Conservation (phyloP, 2,888 invertebrate species). For the Acleris laterana region DNA sequence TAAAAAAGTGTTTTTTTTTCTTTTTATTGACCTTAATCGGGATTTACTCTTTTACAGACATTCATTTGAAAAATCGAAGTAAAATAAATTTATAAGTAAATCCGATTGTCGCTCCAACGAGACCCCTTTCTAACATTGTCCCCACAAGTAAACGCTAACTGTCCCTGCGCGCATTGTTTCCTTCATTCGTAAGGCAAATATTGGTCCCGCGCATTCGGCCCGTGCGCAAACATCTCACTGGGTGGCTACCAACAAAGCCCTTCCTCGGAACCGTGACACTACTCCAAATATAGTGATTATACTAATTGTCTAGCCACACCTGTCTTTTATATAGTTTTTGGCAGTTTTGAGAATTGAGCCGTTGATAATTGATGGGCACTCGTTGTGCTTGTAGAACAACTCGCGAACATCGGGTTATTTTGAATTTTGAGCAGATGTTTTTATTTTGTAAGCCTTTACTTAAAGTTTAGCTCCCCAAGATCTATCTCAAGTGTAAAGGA, state of each 20-base stretch:
- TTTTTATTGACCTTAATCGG: background rate
- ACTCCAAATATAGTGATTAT: conserved; percentile 81
- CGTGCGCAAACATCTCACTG: conserved; percentile 81
- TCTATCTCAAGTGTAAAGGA: too few species aligned
- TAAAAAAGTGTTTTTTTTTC: too few species aligned
- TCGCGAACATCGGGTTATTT: conserved; percentile 53
- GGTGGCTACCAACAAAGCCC: conserved; percentile 76
- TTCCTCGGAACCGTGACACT: conserved; percentile 80
- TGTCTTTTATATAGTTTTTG: conserved; percentile 77
- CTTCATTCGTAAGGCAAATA: conserved; percentile 81
- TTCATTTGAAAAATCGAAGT: background rate
- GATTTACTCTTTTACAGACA: too few species aligned
- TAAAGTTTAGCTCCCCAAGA: too few species aligned
- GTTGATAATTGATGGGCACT: conserved; percentile 69
- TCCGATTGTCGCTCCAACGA: conserved; percentile 29
- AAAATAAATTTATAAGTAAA: background rate
- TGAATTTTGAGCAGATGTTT: conserved; percentile 36
- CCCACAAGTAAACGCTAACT: conserved; percentile 72
- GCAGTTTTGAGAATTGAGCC: conserved; percentile 49
- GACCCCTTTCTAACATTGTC: conserved; percentile 60
- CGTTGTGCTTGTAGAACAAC: conserved; percentile 60
- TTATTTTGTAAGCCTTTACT: background rate
- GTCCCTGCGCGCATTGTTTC: conserved; percentile 80
- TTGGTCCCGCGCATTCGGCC: conserved; percentile 74
- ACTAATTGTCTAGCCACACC: conserved; percentile 77